Conservation (phyloP, 2,888 invertebrate species). For the Listrodromus nycthemerus region DNA sequence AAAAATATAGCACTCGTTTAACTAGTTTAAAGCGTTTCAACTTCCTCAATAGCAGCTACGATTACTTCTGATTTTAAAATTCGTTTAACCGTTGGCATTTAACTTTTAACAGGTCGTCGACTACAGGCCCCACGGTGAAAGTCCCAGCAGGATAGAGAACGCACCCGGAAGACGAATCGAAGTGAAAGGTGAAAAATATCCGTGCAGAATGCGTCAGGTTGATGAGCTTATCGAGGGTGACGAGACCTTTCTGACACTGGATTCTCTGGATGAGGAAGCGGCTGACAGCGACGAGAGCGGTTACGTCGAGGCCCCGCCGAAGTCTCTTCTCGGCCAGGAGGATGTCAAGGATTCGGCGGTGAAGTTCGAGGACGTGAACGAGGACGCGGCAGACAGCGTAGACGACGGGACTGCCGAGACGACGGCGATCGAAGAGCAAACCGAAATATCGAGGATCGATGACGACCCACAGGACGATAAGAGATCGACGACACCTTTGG, state of each 20-base stretch:
- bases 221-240: conserved; percentile 75
- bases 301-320: conserved; percentile 89
- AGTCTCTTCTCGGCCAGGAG: conserved; percentile 69
- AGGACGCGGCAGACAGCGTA: conserved; percentile 21
- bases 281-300: conserved; percentile 96
- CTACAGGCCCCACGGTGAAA: conserved; percentile 81
- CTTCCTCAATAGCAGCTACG: neutral
- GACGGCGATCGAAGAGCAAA: conserved; percentile 19
- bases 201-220: conserved; percentile 68
- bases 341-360: conserved; percentile 48
- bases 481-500: conserved; percentile 5
- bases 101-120: conserved; percentile 76
- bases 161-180: conserved; percentile 66
- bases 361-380: conserved; percentile 36
- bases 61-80: neutral
- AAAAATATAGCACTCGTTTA: no score
- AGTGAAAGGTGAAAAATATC: conserved; percentile 74
- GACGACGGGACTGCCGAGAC: conserved; percentile 26
- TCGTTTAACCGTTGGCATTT: conserved; percentile 37
- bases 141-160: conserved; percentile 71
- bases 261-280: conserved; percentile 87
- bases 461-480: conserved; percentile 43
- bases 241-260: conserved; percentile 81
- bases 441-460: conserved; percentile 25
- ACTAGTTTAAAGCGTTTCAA: no score